Percentiles rank a stretch among this genome's conserved stretches.
Conservation (phyloP, 2,113 vertebrate species). For the Albula goreensis region DNA sequence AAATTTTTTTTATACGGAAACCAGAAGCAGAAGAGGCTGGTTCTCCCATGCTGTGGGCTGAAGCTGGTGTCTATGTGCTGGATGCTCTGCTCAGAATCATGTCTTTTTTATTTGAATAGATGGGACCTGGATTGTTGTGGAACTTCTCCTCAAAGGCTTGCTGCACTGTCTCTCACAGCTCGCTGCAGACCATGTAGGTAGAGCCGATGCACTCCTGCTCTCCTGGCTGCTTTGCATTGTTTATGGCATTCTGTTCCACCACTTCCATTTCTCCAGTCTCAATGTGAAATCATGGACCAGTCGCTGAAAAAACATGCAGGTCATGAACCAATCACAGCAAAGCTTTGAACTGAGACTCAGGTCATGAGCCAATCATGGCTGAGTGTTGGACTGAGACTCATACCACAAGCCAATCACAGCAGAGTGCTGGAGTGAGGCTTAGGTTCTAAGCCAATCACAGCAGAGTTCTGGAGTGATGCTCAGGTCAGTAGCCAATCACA, state of each 20-base stretch:
- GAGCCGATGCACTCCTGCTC: slow-evolving; percentile 43
- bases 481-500: neutral
- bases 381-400: slow-evolving; percentile 8
- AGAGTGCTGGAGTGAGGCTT: neutral
- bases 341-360: neutral
- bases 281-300: slow-evolving; percentile 21
- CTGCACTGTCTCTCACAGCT: slow-evolving; percentile 69
- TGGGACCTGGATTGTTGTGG: slow-evolving; percentile 72
- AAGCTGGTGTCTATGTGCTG: slow-evolving; percentile 17
- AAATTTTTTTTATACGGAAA: too few species aligned
- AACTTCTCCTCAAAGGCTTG: slow-evolving; percentile 68
- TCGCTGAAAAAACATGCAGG: neutral
- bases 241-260: slow-evolving; percentile 53
- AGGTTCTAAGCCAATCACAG: neutral
- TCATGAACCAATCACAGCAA: neutral
- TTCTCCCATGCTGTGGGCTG: neutral
- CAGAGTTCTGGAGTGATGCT: neutral
- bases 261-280: slow-evolving; percentile 34
- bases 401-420: neutral
- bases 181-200: slow-evolving; percentile 74
- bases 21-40: too few species aligned
- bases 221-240: slow-evolving; percentile 41
- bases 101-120: slow-evolving; percentile 63
- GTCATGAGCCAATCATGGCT: slow-evolving; percentile 8
- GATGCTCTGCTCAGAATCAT: too few species aligned